Evolutionary conservation across 2,888 invertebrate genomes (phyloP), one percentile per base, ranked within the genome.

Genomic region (Pterostichus niger): DNA sequence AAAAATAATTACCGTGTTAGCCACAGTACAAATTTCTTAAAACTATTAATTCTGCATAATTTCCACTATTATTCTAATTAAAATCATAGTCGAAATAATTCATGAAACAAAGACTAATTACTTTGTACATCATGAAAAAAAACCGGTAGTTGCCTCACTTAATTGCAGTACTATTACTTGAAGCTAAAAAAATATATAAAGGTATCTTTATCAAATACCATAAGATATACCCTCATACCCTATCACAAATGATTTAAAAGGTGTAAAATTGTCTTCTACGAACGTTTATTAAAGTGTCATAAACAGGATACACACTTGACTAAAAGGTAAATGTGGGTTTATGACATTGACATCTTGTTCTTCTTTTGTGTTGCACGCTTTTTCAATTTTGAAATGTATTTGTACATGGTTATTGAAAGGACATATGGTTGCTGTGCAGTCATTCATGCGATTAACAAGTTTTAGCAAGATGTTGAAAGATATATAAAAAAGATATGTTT

Each of bases 31-130:
- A 64, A 64, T 40, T 71, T 71, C 13, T 46, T 59, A 71, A n/a
- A 71, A 24, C 71, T 71, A 44, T 59, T 59, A 59, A 59, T 46
- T 71, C 31, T 46, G 44, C 71, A 71, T 71, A 71, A 71, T 71
- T 71, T 71, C 11, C 71, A 46, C 71, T 71, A 71, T 71, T 71
- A 71, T 71, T 46, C 46, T 71, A 71, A 71, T 71, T 71, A 71
- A 71, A 71, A 71, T 24, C 71, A 71, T 68, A 71, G 15, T 4
- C 44, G 44, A 71, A 71, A 71, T 71, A 40, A 44, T 44, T 71
- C 59, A 71, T 17, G 71, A 71, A 71, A 71, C 71, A 71, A 71
- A 71, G 71, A 46, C 9, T 71, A 71, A 71, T 71, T 71, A 71
- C 24, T 71, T 24, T 71, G 64, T 35, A n/a, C 33, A 35, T 10